phyloP scores from a whole-genome alignment of 2,797 vertebrate species.

The Mallotus villosus region DNA sequence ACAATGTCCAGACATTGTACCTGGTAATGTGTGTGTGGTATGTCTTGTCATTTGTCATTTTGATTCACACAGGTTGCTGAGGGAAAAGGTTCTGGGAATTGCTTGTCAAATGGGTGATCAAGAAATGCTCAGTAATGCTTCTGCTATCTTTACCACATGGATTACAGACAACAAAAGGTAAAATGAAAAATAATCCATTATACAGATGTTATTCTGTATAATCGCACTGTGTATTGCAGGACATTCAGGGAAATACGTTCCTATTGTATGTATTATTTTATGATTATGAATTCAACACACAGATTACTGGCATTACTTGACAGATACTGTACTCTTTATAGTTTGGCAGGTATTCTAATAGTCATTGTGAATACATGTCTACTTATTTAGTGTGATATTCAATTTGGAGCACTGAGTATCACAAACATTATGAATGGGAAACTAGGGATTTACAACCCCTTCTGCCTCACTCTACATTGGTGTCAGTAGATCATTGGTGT shows the following conservation, averaged over 20 bases:
- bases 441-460: too few species aligned
- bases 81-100: slow-evolving; percentile 81
- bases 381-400: too few species aligned
- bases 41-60: not conserved
- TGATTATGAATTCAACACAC: not conserved
- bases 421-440: too few species aligned
- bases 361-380: too few species aligned
- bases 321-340: not conserved
- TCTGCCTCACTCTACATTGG: too few species aligned
- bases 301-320: not conserved
- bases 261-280: not conserved
- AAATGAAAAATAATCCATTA: not conserved
- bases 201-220: not conserved
- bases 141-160: slow-evolving; percentile 79
- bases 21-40: too few species aligned
- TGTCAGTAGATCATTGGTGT: too few species aligned
- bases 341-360: too few species aligned
- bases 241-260: not conserved
- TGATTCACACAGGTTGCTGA: slow-evolving; percentile 79
- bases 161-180: slow-evolving; percentile 64
- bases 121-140: slow-evolving; percentile 70
- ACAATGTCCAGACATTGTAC: too few species aligned
- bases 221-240: not conserved
- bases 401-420: too few species aligned
- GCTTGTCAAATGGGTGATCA: slow-evolving; percentile 83